phyloP scores from a whole-genome alignment of 2,113 vertebrate genomes.

The Odontesthes bonariensis region DNA sequence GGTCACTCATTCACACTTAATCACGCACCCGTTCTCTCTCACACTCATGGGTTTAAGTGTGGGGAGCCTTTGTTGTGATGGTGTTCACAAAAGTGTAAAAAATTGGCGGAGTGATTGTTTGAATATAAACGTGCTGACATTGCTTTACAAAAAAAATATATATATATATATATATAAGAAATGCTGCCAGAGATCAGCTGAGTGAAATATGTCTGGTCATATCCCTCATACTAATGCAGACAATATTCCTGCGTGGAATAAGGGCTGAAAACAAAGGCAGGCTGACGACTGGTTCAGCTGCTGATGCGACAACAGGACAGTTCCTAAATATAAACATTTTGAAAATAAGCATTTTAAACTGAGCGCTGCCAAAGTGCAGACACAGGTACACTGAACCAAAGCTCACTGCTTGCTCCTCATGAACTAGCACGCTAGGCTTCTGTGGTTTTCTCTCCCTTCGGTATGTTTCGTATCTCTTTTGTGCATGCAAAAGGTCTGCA shows the following conservation, averaged over 20 bases:
- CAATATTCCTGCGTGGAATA: no score
- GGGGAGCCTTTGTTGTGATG: constrained; percentile 72
- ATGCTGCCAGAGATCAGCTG: constrained; percentile 31
- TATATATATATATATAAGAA: constrained; percentile 29
- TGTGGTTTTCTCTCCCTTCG: no score
- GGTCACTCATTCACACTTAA: constrained; percentile 58
- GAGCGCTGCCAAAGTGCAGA: no score
- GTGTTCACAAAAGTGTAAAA: constrained; percentile 74
- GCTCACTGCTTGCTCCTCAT: no score
- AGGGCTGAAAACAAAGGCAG: no score
- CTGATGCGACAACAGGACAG: background rate
- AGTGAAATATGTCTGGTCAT: background rate
- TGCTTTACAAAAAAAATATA: constrained; percentile 47
- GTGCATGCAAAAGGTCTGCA: no score
- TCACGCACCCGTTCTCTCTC: constrained; percentile 47
- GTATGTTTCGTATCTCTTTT: no score
- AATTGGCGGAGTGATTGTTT: constrained; percentile 48
- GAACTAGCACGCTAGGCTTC: no score
- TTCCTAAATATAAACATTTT: no score
- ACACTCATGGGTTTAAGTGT: constrained; percentile 55
- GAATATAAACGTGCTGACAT: constrained; percentile 57
- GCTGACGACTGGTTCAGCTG: background rate
- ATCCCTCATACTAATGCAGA: background rate
- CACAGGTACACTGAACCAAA: no score
- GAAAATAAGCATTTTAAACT: no score